phyloP scores from a whole-genome alignment of 2,888 invertebrate species.

The Acanthopleura granulata region DNA sequence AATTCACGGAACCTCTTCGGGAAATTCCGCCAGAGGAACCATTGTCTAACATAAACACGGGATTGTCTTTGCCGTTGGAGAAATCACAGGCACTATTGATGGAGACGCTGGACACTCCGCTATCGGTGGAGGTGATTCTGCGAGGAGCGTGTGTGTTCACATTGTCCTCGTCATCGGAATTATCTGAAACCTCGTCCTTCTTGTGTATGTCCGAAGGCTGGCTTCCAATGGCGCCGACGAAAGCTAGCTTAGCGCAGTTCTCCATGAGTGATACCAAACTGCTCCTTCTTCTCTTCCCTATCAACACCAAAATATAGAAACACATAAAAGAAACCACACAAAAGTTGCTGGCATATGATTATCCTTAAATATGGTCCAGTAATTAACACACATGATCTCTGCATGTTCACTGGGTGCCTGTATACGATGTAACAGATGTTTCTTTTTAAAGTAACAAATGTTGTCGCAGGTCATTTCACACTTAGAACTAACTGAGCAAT shows the following conservation, averaged over 20 bases:
- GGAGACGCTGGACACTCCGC: slow-evolving; percentile 19
- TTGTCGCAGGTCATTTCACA: too few relatives aligned
- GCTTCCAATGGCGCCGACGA: slow-evolving; percentile 50
- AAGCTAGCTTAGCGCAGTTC: slow-evolving; percentile 51
- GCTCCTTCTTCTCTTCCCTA: slow-evolving; percentile 45
- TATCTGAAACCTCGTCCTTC: background rate
- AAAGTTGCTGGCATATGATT: too few relatives aligned
- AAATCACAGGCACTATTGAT: slow-evolving; percentile 13
- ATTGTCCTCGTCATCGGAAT: background rate
- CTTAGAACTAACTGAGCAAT: too few relatives aligned
- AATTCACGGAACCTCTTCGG: background rate
- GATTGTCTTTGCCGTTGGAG: slow-evolving; percentile 8
- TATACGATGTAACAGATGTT: too few relatives aligned
- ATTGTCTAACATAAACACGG: slow-evolving; percentile 18
- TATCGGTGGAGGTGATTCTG: slow-evolving; percentile 11
- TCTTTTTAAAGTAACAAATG: too few relatives aligned
- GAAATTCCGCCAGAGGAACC: slow-evolving; percentile 3
- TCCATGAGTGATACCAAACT: slow-evolving; percentile 51
- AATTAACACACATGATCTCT: too few relatives aligned
- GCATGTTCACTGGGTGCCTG: too few relatives aligned
- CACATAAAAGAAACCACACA: too few relatives aligned
- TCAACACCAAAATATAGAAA: background rate
- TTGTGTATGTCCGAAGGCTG: slow-evolving; percentile 27
- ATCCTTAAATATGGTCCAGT: too few relatives aligned
- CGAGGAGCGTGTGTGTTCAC: slow-evolving; percentile 11